phyloP scores from a whole-genome alignment of 1,140 invertebrate genomes.

The Saccostrea echinata region DNA sequence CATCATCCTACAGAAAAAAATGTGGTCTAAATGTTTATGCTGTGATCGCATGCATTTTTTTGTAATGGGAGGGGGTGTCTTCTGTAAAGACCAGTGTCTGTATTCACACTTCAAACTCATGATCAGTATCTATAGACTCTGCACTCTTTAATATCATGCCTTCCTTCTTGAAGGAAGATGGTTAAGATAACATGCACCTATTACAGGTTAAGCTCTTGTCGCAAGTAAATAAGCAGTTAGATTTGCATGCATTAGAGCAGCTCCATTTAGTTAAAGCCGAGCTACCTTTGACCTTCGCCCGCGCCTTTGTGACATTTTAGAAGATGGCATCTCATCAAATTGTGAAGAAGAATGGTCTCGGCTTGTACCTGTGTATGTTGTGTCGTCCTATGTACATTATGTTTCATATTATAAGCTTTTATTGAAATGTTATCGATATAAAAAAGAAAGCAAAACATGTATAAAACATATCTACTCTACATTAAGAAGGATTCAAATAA shows the following conservation, averaged over 20 bases:
- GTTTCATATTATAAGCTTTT: neutral
- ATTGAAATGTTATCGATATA: neutral
- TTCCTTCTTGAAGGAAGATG: neutral
- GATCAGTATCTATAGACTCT: neutral
- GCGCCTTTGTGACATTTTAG: constrained; percentile 23
- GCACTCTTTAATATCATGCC: neutral
- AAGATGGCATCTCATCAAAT: neutral
- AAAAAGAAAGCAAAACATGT: neutral
- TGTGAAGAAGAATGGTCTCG: constrained; percentile 8
- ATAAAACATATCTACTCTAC: neutral
- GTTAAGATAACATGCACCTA: neutral
- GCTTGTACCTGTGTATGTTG: constrained; percentile 17
- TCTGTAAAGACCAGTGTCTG: neutral
- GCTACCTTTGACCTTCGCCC: constrained; percentile 50
- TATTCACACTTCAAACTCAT: neutral
- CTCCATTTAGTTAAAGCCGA: constrained; percentile 31
- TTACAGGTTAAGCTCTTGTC: constrained; percentile 11
- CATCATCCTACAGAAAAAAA: neutral
- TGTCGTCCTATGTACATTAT: neutral
- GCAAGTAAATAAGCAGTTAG: constrained; percentile 26
- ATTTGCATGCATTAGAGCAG: constrained; percentile 26
- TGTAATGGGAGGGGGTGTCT: neutral
- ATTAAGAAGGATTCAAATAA: neutral
- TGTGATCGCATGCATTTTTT: constrained; percentile 27
- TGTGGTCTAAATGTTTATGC: neutral